Evolutionary conservation across 2,888 invertebrate genomes (phyloP), one percentile per base, ranked within the genome.

Genomic region (Gastrophysa polygoni): DNA sequence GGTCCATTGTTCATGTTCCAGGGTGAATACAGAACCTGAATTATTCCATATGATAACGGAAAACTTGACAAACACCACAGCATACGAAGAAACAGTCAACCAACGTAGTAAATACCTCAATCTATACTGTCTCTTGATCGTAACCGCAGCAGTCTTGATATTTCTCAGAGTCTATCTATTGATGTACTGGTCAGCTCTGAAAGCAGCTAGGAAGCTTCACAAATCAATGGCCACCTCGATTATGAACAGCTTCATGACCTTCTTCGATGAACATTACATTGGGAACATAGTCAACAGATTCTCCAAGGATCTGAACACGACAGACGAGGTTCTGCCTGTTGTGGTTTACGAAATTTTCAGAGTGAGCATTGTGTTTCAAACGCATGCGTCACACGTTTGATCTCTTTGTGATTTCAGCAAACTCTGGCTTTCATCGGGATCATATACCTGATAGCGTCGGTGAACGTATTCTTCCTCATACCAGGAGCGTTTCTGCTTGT

Each of bases 231-330:
- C 67, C 1, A 48, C 21, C 1, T 66, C 69, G 3, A 62, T 75
- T 87, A 0, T 82, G 87, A 3, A 87, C 87, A 67, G 88, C 87
- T 18, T 78, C 81, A 46, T 84, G 74, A 32, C 54, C 1, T 75
- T 75, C 48, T 75, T 75, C 57, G 74, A 75, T 46, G 66, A 55
- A 20, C 85, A 16, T 84, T 85, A 46, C 48, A 66, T 71, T 16
- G 74, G 75, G 1, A 74, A 74, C 57, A 71, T 75, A 21, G 55
- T 75, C 11, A 88, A 88, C 75, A 87, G 88, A 73, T 91, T 91
- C 44, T 87, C 87, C 11, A 83, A 85, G n/a, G 84, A 86, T 1
- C 91, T 92, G 90, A 91, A 91, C 0, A 83, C 85, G 18, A 80
- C 85, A 20, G 92, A 91, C 1, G 85, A 84, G 44, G 43, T 48